A percentile compares a stretch with the other conserved stretches of the same genome.
These are phyloP conservation scores for Pangasius krempfi DNA, from an alignment of 2,797 vertebrate genomes.

Conservation along the genomic window DNA sequence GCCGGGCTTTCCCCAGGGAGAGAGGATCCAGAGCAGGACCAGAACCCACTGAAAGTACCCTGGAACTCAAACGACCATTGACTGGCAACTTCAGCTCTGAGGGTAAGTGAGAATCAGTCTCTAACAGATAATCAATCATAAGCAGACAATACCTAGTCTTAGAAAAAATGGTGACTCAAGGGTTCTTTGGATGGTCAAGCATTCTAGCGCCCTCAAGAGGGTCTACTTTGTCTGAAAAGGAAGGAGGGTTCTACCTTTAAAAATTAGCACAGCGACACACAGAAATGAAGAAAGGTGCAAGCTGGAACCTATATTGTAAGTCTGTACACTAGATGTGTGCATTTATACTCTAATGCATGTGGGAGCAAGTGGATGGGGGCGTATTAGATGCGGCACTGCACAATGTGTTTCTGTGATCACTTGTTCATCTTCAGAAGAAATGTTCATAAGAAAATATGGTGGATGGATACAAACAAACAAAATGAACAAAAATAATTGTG, in stretches of 20 bases:
- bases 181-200: not conserved
- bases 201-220: not conserved
- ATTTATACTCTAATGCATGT: not conserved
- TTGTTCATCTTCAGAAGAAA: not conserved
- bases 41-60: slow-evolving; percentile 82
- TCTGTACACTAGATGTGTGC: not conserved
- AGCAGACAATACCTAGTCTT: not conserved
- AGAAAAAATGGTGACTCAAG: not conserved
- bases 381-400: not conserved
- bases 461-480: not conserved
- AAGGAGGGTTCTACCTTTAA: not conserved
- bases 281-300: not conserved
- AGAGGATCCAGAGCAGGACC: slow-evolving; percentile 78
- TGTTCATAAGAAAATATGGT: not conserved
- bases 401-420: too few relatives aligned
- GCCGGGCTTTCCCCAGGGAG: slow-evolving; percentile 66
- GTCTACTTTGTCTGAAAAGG: not conserved
- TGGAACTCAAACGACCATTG: slow-evolving; percentile 77
- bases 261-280: not conserved
- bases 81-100: slow-evolving; percentile 84
- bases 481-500: not conserved
- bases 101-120: slow-evolving; percentile 73
- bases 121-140: not conserved
- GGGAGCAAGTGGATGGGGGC: not conserved
- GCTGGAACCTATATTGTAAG: not conserved